A percentile compares a stretch with the other conserved stretches of the same genome.
Evolutionary conservation across 2,113 vertebrate genomes (phyloP).

Genomic region (Cyprinus carpio): DNA sequence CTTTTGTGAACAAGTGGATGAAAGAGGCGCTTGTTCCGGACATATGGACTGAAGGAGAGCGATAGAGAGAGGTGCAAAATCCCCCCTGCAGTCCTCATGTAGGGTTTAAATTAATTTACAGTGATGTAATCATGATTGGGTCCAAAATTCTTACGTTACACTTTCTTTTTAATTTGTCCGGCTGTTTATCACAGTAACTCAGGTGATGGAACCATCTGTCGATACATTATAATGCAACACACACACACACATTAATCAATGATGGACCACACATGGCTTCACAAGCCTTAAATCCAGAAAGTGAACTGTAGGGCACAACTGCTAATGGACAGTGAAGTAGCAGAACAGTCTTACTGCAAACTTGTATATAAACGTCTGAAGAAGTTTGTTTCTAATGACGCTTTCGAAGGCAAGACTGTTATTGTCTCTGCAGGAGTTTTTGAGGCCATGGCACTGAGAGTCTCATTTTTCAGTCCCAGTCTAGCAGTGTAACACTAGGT

Average conservation of each 20-base stretch:
- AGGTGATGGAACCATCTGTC: conserved; percentile 21
- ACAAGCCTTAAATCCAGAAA: not conserved
- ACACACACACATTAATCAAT: not conserved
- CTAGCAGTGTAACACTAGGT: not conserved
- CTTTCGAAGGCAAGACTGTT: not conserved
- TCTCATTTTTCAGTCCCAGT: not conserved
- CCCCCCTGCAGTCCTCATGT: not conserved
- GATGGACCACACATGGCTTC: not conserved
- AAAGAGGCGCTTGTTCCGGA: conserved; percentile 74
- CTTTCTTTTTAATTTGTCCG: conserved; percentile 1
- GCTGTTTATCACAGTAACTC: conserved; percentile 26
- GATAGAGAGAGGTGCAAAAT: conserved; percentile 47
- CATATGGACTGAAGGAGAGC: conserved; percentile 47
- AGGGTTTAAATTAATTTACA: conserved; percentile 18
- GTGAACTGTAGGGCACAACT: not conserved
- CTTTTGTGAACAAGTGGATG: conserved; percentile 71
- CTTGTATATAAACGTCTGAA: not conserved
- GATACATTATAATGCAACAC: not conserved
- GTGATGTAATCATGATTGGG: not conserved
- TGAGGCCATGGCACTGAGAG: not conserved
- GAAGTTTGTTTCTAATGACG: not conserved
- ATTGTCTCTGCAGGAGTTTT: not conserved
- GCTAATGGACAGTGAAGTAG: not conserved
- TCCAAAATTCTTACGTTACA: conserved; percentile 33
- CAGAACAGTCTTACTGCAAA: not conserved